Conservation (phyloP, 2,113 vertebrate genomes). For the Thymallus thymallus region DNA sequence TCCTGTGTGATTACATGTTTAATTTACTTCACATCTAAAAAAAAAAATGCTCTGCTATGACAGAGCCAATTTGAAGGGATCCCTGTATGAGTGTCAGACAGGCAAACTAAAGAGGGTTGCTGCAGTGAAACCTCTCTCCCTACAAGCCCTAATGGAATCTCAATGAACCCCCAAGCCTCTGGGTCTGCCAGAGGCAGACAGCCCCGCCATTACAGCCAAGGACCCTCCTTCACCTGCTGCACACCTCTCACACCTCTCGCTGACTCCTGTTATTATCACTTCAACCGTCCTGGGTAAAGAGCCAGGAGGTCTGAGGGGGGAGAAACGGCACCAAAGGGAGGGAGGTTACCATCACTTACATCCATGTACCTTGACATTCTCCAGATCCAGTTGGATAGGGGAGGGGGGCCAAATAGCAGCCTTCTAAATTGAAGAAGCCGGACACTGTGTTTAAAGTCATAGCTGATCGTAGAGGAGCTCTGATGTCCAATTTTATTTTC, state of each 20-base stretch:
- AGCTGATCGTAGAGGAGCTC: constrained; percentile 58
- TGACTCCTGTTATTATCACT: constrained; percentile 68
- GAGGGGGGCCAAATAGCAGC: constrained; percentile 50
- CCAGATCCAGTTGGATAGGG: constrained; percentile 52
- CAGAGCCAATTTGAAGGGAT: constrained; percentile 76
- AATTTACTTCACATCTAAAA: constrained; percentile 73
- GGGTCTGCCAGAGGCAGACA: constrained; percentile 57
- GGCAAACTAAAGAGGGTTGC: constrained; percentile 50
- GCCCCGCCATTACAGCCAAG: constrained; percentile 62
- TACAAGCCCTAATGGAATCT: constrained; percentile 69
- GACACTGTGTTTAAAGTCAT: constrained; percentile 75
- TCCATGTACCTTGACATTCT: constrained; percentile 66
- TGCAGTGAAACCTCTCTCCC: constrained; percentile 46
- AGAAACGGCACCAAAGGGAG: constrained; percentile 32
- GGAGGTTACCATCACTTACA: constrained; percentile 63
- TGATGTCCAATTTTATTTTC: constrained; percentile 60
- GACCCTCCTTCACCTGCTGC: constrained; percentile 52
- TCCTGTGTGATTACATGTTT: constrained; percentile 74
- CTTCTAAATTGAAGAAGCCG: constrained; percentile 68
- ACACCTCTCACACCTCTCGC: constrained; percentile 42
- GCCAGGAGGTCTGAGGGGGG: constrained; percentile 24
- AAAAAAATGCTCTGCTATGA: constrained; percentile 65
- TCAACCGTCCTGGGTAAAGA: constrained; percentile 57
- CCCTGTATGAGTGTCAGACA: constrained; percentile 67
- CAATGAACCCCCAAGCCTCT: constrained; percentile 63